phyloP scores from a whole-genome alignment of 2,888 invertebrate species.

The Tridacna gigas region DNA sequence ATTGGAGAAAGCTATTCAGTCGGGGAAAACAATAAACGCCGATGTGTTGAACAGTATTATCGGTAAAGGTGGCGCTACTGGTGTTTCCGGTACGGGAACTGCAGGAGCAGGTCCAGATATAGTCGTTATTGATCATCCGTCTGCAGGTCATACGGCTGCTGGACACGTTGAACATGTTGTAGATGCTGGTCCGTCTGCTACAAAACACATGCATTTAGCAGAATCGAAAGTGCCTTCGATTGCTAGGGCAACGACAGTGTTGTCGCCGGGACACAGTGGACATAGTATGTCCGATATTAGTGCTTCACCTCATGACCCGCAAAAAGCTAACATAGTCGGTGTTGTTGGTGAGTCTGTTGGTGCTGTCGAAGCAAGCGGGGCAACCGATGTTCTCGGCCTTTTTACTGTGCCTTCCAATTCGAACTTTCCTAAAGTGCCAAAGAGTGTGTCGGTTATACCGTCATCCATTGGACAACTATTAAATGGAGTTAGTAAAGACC shows the following conservation, averaged over 20 bases:
- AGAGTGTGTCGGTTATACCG: conserved; percentile 55
- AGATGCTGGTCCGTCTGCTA: not conserved
- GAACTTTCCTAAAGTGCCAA: conserved; percentile 44
- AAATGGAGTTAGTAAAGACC: conserved; percentile 12
- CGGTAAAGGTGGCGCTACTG: conserved; percentile 10
- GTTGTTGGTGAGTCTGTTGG: conserved; percentile 49
- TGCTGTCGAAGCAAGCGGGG: conserved; percentile 24
- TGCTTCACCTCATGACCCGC: not conserved
- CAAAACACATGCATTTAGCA: not conserved
- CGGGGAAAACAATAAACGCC: conserved; percentile 48
- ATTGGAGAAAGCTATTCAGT: conserved; percentile 43
- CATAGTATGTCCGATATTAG: not conserved
- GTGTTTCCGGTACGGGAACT: not conserved
- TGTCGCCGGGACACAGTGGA: conserved; percentile 3
- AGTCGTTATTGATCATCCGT: conserved; percentile 34
- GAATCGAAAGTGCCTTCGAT: conserved; percentile 1
- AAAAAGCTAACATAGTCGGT: conserved; percentile 38
- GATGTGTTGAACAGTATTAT: conserved; percentile 46
- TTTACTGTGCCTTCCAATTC: conserved; percentile 40
- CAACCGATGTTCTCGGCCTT: conserved; percentile 43
- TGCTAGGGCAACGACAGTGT: conserved; percentile 15
- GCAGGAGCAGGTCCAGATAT: conserved; percentile 32
- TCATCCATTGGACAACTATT: conserved; percentile 43
- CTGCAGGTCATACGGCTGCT: conserved; percentile 21
- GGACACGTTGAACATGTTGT: not conserved